Conservation (phyloP, 92 coral and sea anemone genomes). For the Palythoa grandiflora region DNA sequence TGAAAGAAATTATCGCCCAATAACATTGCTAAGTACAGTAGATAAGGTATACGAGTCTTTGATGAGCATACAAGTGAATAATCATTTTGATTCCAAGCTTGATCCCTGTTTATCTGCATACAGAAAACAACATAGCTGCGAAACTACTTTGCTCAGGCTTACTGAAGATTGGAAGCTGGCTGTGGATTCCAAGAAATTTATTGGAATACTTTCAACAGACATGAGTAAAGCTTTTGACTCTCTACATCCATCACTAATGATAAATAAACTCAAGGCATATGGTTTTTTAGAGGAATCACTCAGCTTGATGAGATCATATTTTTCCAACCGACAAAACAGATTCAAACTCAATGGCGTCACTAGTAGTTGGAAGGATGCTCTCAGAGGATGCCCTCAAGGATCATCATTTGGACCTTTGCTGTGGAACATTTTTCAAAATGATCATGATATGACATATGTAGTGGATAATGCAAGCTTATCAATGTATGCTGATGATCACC, state of each 20-base stretch:
- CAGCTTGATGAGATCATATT: constrained; percentile 59
- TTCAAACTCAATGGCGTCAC: constrained; percentile 33
- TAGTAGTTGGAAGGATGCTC: constrained; percentile 48
- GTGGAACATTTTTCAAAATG: constrained; percentile 71
- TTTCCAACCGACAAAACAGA: constrained; percentile 45
- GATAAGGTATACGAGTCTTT: constrained; percentile 54
- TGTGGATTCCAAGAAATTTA: constrained; percentile 42
- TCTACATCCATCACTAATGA: constrained; percentile 50
- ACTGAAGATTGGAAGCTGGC: constrained; percentile 66
- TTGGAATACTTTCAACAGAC: constrained; percentile 16
- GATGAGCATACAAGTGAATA: constrained; percentile 50
- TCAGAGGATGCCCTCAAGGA: constrained; percentile 63
- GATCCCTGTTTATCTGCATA: constrained; percentile 11
- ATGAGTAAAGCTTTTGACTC: constrained; percentile 57
- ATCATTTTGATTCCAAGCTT: constrained; percentile 55
- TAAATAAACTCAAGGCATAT: constrained; percentile 26
- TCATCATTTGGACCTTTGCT: constrained; percentile 63
- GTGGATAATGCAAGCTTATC: not conserved
- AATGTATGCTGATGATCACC: too few relatives aligned
- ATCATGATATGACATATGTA: constrained; percentile 50
- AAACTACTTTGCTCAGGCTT: constrained; percentile 57
- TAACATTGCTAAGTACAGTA: constrained; percentile 57
- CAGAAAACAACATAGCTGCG: constrained; percentile 26
- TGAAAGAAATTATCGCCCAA: constrained; percentile 66
- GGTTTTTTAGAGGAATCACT: constrained; percentile 52